These are phyloP conservation scores for Pteria penguin DNA, from an alignment of 2,888 invertebrate species.

Conservation along the genomic window DNA sequence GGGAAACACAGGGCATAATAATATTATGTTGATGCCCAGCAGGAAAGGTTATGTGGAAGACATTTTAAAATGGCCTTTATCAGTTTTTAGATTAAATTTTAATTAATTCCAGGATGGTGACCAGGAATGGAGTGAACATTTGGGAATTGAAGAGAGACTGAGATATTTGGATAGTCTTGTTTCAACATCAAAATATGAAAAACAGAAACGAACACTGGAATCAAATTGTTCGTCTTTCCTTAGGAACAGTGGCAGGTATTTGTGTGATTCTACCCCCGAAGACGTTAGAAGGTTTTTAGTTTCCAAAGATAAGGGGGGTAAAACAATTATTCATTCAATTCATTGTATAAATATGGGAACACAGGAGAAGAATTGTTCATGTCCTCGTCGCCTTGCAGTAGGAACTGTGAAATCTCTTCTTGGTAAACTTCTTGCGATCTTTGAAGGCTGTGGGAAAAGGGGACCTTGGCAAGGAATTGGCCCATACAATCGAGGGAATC, in stretches of 20 bases:
- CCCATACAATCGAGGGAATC: no score
- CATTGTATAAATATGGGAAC: no score
- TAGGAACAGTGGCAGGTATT: background rate
- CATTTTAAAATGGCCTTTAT: constrained; percentile 1
- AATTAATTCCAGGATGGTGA: no score
- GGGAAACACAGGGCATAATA: background rate
- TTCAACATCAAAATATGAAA: background rate
- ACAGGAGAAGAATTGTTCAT: background rate
- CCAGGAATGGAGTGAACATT: background rate
- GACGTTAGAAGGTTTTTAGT: constrained; percentile 24
- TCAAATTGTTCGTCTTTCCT: background rate
- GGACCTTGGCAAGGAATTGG: no score
- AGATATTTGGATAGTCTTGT: constrained; percentile 1
- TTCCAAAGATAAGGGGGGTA: constrained; percentile 15
- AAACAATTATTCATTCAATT: constrained; percentile 22
- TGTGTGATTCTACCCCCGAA: background rate
- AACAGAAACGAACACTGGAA: background rate
- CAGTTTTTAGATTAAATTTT: no score
- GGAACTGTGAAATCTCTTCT: constrained; percentile 3
- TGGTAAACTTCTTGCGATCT: no score
- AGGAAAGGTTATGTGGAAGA: constrained; percentile 24
- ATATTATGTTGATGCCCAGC: background rate
- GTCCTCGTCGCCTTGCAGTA: constrained; percentile 15
- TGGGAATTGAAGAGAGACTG: constrained; percentile 6
- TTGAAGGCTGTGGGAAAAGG: no score